Evolutionary conservation across 2,113 vertebrate genomes (phyloP).

Genomic region (Cisticola juncidis): DNA sequence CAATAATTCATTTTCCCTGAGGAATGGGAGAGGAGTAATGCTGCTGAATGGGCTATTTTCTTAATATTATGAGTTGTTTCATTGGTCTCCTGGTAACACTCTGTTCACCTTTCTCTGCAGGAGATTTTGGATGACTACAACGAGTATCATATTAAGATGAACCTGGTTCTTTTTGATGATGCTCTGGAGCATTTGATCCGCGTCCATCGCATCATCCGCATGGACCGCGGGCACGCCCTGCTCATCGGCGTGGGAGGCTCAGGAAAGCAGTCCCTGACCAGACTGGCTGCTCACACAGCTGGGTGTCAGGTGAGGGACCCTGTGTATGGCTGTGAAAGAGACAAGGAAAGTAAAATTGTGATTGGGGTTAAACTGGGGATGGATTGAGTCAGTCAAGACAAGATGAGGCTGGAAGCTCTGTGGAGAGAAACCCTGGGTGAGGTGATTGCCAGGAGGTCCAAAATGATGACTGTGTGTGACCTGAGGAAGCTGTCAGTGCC

Average conservation of each 20-base stretch:
- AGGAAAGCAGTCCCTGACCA: conserved; percentile 90
- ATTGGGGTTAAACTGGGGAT: not conserved
- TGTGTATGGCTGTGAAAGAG: not conserved
- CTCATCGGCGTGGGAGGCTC: conserved; percentile 92
- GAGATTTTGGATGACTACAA: conserved; percentile 96
- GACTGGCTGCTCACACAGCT: conserved; percentile 87
- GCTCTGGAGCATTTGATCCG: conserved; percentile 92
- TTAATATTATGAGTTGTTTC: not conserved
- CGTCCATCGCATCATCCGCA: conserved; percentile 87
- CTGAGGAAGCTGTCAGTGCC: not conserved
- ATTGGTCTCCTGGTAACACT: not conserved
- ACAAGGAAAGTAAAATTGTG: not conserved
- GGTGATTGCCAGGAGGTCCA: not conserved
- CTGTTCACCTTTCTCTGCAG: conserved; percentile 63
- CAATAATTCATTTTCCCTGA: not conserved
- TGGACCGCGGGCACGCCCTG: conserved; percentile 88
- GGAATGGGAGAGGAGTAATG: not conserved
- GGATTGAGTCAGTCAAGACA: not conserved
- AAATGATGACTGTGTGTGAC: not conserved
- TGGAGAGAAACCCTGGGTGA: not conserved
- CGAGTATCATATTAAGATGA: conserved; percentile 83
- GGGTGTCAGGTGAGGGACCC: conserved; percentile 83
- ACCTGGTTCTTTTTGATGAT: conserved; percentile 92
- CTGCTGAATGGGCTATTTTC: not conserved
- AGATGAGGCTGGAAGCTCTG: not conserved